Evolutionary conservation across 1,140 invertebrate genomes (phyloP).

Genomic region (Zaprionus ornatus): DNA sequence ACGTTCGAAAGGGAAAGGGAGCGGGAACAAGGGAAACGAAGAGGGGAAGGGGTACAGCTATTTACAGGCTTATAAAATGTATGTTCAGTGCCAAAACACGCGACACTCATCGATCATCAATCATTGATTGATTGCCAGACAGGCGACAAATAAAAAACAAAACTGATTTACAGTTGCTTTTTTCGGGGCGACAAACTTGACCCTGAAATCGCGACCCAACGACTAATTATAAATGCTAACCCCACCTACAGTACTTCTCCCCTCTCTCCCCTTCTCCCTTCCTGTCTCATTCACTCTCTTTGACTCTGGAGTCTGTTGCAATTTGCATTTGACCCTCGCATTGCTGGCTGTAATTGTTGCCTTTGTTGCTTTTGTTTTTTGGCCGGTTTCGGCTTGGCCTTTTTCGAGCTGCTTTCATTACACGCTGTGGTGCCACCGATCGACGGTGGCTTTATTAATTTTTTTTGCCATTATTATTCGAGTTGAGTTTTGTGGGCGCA

Average conservation of each 20-base stretch:
- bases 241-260: not conserved
- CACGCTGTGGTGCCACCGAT: conserved; percentile 32
- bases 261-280: conserved; percentile 23
- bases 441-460: conserved; percentile 21
- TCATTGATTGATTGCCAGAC: conserved; percentile 30
- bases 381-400: not conserved
- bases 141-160: conserved; percentile 33
- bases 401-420: conserved; percentile 52
- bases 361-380: conserved; percentile 23
- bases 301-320: conserved; percentile 54
- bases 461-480: conserved; percentile 44
- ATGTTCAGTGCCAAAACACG: conserved; percentile 48
- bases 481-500: not conserved
- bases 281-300: not conserved
- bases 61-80: conserved; percentile 62
- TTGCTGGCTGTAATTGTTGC: conserved; percentile 50
- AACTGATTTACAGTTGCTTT: conserved; percentile 36
- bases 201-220: conserved; percentile 60
- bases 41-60: conserved; percentile 25
- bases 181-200: conserved; percentile 64
- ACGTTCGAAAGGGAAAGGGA: conserved; percentile 70
- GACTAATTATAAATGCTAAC: not conserved
- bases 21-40: not conserved
- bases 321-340: conserved; percentile 74
- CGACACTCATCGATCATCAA: conserved; percentile 74